Conservation (phyloP, 1,140 invertebrate genomes). For the Mercenaria mercenaria region DNA sequence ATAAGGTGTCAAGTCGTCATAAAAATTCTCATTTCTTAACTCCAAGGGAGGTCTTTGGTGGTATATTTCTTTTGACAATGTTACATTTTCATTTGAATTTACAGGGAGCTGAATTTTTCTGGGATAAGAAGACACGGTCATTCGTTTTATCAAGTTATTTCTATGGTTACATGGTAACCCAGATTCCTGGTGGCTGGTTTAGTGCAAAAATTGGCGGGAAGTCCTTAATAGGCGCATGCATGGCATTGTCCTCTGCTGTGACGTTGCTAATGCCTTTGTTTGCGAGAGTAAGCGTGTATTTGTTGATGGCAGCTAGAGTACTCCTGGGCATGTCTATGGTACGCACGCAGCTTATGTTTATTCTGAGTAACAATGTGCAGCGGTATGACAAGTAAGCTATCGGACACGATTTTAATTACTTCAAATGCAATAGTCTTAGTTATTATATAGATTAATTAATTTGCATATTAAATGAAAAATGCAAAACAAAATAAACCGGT, state of each 20-base stretch:
- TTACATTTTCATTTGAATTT: not conserved
- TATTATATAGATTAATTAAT: too few species aligned
- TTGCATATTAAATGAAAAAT: too few species aligned
- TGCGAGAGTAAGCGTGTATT: slow-evolving; percentile 6
- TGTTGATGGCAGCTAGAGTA: slow-evolving; percentile 34
- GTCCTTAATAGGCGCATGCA: slow-evolving; percentile 65
- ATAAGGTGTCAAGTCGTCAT: too few species aligned
- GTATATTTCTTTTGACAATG: too few species aligned
- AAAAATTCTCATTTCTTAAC: too few species aligned
- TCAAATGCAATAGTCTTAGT: too few species aligned
- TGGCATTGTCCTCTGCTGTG: slow-evolving; percentile 42
- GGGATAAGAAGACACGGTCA: slow-evolving; percentile 89
- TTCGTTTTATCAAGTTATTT: slow-evolving; percentile 94
- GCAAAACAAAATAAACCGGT: too few species aligned
- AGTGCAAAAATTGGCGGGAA: slow-evolving; percentile 87
- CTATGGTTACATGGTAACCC: slow-evolving; percentile 90
- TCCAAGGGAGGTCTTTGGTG: not conserved
- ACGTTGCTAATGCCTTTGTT: slow-evolving; percentile 51
- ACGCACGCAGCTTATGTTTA: too few species aligned
- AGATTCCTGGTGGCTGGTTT: slow-evolving; percentile 92
- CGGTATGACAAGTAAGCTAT: too few species aligned
- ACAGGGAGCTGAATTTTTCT: slow-evolving; percentile 18
- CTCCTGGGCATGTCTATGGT: slow-evolving; percentile 49
- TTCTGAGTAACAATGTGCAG: too few species aligned
- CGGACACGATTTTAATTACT: too few species aligned